A percentile compares a stretch with the other conserved stretches of the same genome.
These are phyloP conservation scores for Larimichthys polyactis DNA, from an alignment of 2,113 vertebrate species.

Conservation along the genomic window DNA sequence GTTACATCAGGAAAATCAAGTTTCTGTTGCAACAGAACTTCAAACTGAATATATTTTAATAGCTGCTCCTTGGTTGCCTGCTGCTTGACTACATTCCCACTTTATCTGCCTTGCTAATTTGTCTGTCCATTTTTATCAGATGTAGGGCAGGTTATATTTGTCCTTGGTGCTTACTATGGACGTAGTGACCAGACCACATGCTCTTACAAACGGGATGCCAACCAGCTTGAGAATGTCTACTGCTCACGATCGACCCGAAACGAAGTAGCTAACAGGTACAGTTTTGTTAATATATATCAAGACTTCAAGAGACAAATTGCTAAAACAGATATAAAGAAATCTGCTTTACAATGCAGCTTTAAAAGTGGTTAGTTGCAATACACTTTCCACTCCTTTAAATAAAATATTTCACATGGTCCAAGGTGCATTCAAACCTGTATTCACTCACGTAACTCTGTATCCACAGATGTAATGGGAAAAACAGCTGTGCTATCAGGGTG, in stretches of 20 bases:
- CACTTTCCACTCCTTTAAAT: not conserved
- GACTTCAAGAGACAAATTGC: not conserved
- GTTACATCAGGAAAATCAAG: not conserved
- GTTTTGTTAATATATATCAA: not conserved
- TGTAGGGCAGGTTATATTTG: conserved; percentile 35
- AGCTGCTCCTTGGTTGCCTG: not conserved
- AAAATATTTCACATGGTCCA: not conserved
- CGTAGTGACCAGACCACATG: conserved; percentile 65
- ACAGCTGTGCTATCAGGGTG: conserved; percentile 44
- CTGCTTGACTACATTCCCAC: not conserved
- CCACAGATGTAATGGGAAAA: conserved; percentile 65
- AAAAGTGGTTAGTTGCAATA: not conserved
- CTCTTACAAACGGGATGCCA: rapidly evolving
- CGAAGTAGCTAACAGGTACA: conserved; percentile 39
- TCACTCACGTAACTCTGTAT: conserved; percentile 9
- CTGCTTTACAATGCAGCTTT: not conserved
- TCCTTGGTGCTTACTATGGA: conserved; percentile 64
- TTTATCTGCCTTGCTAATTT: not conserved
- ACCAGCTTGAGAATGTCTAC: not conserved
- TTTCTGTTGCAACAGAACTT: not conserved
- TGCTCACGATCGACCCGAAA: not conserved
- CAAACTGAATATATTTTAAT: not conserved
- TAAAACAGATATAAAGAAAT: not conserved
- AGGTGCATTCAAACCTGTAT: not conserved
- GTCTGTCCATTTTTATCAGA: conserved; percentile 25